Conservation (phyloP, 2,113 vertebrate genomes). For the Melanostigma gelatinosum region DNA sequence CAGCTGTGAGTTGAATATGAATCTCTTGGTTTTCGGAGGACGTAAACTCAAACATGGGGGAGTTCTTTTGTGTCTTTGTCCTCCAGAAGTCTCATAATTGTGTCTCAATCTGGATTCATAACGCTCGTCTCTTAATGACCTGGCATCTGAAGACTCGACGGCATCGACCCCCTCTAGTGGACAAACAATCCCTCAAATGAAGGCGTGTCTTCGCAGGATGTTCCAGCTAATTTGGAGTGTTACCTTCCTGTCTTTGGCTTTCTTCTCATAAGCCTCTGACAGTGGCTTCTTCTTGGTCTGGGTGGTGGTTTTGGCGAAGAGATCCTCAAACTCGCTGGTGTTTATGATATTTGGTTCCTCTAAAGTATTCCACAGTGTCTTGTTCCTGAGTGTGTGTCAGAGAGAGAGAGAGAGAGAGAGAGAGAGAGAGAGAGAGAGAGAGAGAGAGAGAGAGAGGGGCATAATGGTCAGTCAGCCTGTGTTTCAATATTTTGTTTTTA, state of each 20-base stretch:
- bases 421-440: not conserved
- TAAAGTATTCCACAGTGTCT: constrained; percentile 90
- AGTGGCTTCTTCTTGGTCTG: constrained; percentile 92
- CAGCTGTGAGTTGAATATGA: not conserved
- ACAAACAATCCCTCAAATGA: not conserved
- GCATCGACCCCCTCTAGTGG: constrained; percentile 53
- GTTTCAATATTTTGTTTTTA: not conserved
- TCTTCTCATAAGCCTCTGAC: constrained; percentile 90
- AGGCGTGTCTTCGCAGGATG: not conserved
- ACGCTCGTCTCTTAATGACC: not conserved
- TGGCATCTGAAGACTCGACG: constrained; percentile 2
- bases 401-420: not conserved
- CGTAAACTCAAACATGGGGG: not conserved
- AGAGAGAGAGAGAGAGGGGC: too few relatives aligned
- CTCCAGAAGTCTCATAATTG: not conserved
- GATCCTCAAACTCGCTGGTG: constrained; percentile 91
- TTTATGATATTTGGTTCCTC: constrained; percentile 90
- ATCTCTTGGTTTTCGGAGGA: not conserved
- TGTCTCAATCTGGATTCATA: not conserved
- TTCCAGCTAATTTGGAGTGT: not conserved
- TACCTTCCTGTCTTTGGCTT: constrained; percentile 91
- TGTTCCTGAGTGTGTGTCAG: constrained; percentile 62
- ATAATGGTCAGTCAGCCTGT: not conserved
- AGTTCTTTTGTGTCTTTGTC: not conserved
- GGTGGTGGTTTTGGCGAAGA: constrained; percentile 91